Conservation (phyloP, 2,797 vertebrate species). For the Erethizon dorsatum region DNA sequence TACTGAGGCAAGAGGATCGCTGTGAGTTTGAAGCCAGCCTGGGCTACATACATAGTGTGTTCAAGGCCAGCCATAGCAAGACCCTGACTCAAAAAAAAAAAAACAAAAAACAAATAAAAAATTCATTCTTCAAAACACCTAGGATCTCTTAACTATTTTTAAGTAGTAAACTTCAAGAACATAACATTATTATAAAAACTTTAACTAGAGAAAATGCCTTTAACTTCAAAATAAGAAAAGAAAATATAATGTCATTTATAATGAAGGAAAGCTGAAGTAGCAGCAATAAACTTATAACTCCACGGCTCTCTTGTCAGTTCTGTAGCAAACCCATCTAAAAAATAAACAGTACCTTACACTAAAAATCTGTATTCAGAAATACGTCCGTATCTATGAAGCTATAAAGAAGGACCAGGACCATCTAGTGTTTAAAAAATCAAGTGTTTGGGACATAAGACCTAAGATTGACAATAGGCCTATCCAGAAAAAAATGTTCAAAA, state of each 20-base stretch:
- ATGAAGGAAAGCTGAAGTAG: not conserved
- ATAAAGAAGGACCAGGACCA: not conserved
- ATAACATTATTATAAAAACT: constrained; percentile 33
- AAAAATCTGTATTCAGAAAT: constrained; percentile 52
- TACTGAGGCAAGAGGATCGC: not conserved
- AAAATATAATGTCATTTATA: not conserved
- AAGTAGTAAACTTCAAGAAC: constrained; percentile 52
- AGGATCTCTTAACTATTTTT: constrained; percentile 13
- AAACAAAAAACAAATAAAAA: not conserved
- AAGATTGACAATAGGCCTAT: not conserved
- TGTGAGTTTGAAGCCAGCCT: not conserved
- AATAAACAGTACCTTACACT: not conserved
- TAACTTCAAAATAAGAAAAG: not conserved
- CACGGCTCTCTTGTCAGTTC: not conserved
- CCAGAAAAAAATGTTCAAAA: constrained; percentile 62
- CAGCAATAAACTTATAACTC: not conserved
- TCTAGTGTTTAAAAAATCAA: not conserved
- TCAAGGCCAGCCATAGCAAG: not conserved
- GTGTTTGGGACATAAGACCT: not conserved
- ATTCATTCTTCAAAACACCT: constrained; percentile 42
- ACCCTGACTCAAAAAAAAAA: not conserved
- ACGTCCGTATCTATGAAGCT: not conserved
- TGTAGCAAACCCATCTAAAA: not conserved
- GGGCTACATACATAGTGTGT: not conserved
- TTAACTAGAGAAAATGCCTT: constrained; percentile 47